These are phyloP conservation scores for Notolabrus celidotus DNA, from an alignment of 2,797 vertebrate species.

Conservation along the genomic window DNA sequence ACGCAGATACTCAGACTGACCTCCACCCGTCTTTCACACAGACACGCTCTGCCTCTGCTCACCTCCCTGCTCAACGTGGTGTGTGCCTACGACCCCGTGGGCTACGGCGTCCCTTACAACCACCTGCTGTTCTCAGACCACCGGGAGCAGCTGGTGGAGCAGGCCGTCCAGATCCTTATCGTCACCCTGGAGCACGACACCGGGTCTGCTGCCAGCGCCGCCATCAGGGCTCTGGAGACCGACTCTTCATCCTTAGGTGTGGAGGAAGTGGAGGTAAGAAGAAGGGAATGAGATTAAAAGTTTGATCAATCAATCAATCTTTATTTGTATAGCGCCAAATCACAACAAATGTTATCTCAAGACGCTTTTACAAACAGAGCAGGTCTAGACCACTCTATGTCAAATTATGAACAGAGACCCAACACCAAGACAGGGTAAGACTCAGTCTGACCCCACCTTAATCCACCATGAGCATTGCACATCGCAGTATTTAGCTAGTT, in stretches of 20 bases:
- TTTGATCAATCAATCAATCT: too few relatives aligned
- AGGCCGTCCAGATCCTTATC: constrained; percentile 93
- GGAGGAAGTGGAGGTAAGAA: constrained; percentile 90
- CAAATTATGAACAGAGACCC: too few relatives aligned
- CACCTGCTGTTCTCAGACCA: constrained; percentile 96
- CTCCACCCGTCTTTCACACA: constrained; percentile 53
- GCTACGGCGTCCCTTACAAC: constrained; percentile 97
- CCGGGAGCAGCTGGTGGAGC: constrained; percentile 94
- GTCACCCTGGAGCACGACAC: constrained; percentile 94
- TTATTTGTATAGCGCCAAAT: too few relatives aligned
- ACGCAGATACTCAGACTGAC: too few relatives aligned
- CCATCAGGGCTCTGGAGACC: constrained; percentile 67
- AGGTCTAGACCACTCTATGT: too few relatives aligned
- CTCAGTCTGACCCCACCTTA: too few relatives aligned
- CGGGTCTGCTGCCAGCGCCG: constrained; percentile 74
- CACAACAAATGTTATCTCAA: too few relatives aligned
- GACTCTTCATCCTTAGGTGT: constrained; percentile 78
- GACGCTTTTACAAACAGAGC: too few relatives aligned
- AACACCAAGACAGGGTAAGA: too few relatives aligned
- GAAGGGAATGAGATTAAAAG: background rate
- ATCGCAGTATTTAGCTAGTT: too few relatives aligned
- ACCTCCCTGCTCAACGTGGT: constrained; percentile 96
- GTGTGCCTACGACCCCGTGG: constrained; percentile 96
- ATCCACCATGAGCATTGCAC: too few relatives aligned
- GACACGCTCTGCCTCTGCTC: constrained; percentile 96